Evolutionary conservation across 2,113 vertebrate species (phyloP).

Genomic region (Panurus biarmicus): DNA sequence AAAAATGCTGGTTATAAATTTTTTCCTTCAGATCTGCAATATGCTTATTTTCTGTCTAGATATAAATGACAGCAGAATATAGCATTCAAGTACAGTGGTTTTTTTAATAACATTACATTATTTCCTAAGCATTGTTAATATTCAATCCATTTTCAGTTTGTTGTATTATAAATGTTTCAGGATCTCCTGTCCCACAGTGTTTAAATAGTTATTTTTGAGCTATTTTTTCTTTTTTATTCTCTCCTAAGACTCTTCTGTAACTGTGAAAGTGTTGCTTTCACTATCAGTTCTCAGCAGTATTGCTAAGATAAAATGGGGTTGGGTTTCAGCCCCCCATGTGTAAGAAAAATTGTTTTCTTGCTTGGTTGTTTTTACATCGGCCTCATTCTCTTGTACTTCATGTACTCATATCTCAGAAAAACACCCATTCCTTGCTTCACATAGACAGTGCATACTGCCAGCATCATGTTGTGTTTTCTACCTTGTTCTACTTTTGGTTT

Average conservation of each 20-base stretch:
- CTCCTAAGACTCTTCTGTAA: background rate
- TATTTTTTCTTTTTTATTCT: background rate
- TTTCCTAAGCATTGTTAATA: background rate
- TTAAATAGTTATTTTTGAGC: background rate
- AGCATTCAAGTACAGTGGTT: background rate
- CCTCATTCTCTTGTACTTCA: background rate
- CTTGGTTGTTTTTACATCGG: background rate
- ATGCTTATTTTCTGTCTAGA: background rate
- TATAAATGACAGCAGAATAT: background rate
- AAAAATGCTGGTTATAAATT: background rate
- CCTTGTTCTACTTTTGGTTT: background rate
- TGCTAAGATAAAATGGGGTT: background rate
- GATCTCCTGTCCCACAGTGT: background rate
- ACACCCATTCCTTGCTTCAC: background rate
- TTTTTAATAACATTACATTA: background rate
- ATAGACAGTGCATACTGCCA: background rate
- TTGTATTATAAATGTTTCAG: background rate
- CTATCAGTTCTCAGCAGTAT: background rate
- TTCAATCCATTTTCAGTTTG: background rate
- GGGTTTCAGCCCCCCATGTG: background rate
- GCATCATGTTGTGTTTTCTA: background rate
- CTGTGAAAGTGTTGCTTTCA: background rate
- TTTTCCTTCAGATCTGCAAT: background rate
- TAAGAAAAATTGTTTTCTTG: background rate
- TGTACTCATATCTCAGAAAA: background rate